Base-by-base conservation (phyloP, 2,888 invertebrate genomes). In the Glyphotaelius pellucidus region DNA sequence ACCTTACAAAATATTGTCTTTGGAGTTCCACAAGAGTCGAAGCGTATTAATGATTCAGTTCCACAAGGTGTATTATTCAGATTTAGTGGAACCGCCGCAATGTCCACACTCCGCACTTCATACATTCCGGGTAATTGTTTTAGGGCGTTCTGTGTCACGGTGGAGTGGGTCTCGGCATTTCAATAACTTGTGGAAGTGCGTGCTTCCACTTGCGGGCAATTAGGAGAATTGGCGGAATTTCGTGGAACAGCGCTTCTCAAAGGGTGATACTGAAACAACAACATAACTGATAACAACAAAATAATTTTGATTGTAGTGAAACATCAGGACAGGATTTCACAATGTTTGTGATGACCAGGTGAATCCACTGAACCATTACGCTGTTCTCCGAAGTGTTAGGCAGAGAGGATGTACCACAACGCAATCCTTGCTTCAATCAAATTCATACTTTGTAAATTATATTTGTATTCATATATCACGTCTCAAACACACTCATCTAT, bases 131-230 rank as follows among this genome's bases (percentile, higher is more conserved):
- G 47, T 86, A 86, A 86, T 89, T 79, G 88, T 80, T 87, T 79
- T 80, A 15, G 88, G 88, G 88, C 88, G 88, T 79, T 79, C 88
- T 25, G 80, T 89, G 88, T 89, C 88, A 89, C 88, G 88, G 31
- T 79, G 79, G 80, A 79, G 80, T n/a, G 88, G 67, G 15, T n/a
- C 47, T 47, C 88, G 35, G 88, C 88, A 89, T 89, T 89, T 89
- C 88, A 89, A 89, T 89, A 89, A 89, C 67, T 67, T 89, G 86
- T 86, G 47, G 42, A 86, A 86, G 86, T 86, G 88, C 88, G 88
- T 89, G 88, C 88, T n/a, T 89, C 80, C 88, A 89, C 88, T 79
- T 89, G 67, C 35, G 67, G 88, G 79, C 88, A 89, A 89, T 89
- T 32, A 67, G 79, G 88, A 80, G 32, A 86, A 42, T 67, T 67